These are phyloP conservation scores for Andinoacara biseriatus DNA, from an alignment of 2,113 vertebrate genomes.

Conservation along the genomic window DNA sequence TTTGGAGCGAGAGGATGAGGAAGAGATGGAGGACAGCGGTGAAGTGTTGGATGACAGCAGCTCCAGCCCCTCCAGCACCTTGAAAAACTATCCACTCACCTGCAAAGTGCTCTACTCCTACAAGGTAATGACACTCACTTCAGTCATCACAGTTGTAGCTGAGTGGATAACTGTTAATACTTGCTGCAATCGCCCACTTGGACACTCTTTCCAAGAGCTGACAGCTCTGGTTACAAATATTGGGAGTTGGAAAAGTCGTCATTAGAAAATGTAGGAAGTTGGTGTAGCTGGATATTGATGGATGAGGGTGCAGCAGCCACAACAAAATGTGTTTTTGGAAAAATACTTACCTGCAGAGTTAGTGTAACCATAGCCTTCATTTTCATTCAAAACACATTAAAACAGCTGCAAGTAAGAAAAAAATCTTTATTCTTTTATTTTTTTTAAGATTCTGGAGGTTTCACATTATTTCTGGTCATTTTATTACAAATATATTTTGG, in stretches of 20 bases:
- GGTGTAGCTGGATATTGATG: background rate
- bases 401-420: background rate
- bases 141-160: background rate
- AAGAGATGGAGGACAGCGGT: conserved; percentile 94
- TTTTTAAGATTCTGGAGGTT: no score
- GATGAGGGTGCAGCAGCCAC: background rate
- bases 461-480: no score
- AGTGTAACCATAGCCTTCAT: background rate
- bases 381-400: background rate
- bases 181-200: background rate
- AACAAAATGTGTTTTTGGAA: background rate
- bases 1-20: conserved; percentile 90
- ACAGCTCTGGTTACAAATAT: background rate
- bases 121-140: conserved; percentile 81
- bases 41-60: conserved; percentile 96
- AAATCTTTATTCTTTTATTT: no score
- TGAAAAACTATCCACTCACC: conserved; percentile 95
- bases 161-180: background rate
- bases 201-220: background rate
- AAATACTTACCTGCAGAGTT: background rate
- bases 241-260: background rate
- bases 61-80: conserved; percentile 95
- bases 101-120: conserved; percentile 99
- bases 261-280: background rate
- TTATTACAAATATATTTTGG: no score